Conservation (phyloP, 2,888 invertebrate genomes). For the Parasteatoda lunata region DNA sequence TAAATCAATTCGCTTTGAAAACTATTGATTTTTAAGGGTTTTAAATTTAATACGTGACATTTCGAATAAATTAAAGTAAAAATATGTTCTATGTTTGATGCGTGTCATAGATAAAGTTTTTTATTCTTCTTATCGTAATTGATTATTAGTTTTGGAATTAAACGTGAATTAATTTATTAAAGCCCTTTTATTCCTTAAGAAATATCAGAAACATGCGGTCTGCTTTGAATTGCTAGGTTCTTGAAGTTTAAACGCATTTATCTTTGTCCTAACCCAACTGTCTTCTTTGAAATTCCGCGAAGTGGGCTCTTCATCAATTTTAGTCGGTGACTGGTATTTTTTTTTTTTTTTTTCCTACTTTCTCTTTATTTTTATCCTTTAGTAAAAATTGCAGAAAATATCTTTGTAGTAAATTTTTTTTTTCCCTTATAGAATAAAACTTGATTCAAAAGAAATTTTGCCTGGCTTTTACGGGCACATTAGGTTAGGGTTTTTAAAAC, state of each 20-base stretch:
- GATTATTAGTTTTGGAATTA: not conserved
- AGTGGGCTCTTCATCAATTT: constrained; percentile 14
- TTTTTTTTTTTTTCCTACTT: not conserved
- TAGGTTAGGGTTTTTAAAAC: too few relatives aligned
- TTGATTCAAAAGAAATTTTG: too few relatives aligned
- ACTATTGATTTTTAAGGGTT: too few relatives aligned
- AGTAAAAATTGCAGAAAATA: too few relatives aligned
- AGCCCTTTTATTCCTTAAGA: not conserved
- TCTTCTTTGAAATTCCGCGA: constrained; percentile 30
- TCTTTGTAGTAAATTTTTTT: too few relatives aligned
- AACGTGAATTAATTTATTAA: not conserved
- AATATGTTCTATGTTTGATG: not conserved
- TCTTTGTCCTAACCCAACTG: constrained; percentile 28
- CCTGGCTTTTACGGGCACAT: too few relatives aligned
- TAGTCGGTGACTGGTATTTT: constrained; percentile 1
- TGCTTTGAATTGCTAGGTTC: not conserved
- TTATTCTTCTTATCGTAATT: not conserved
- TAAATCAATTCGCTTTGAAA: too few relatives aligned
- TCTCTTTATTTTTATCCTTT: too few relatives aligned
- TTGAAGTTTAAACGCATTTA: constrained; percentile 37
- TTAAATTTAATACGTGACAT: too few relatives aligned
- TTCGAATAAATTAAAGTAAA: too few relatives aligned
- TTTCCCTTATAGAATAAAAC: too few relatives aligned
- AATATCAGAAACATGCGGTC: not conserved
- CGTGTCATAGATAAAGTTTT: not conserved